Evolutionary conservation across 2,113 vertebrate genomes (phyloP).

Genomic region (Nannobrachium achirus): DNA sequence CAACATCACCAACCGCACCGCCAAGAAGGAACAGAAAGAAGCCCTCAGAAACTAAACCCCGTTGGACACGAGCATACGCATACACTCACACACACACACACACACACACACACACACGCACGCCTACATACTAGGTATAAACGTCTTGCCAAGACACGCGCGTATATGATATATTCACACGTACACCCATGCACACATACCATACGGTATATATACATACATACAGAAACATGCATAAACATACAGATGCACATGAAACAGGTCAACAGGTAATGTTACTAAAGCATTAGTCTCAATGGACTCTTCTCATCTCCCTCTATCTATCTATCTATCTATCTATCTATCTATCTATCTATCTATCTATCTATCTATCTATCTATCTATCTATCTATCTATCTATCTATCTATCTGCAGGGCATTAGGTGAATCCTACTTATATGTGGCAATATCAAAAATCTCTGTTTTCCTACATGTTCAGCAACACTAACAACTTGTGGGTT

Average conservation of each 20-base stretch:
- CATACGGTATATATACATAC: constrained; percentile 7
- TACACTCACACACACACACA: not conserved
- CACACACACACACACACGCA: not conserved
- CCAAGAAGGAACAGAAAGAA: constrained; percentile 97
- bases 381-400: constrained; percentile 5
- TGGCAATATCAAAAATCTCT: constrained; percentile 99
- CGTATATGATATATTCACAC: constrained; percentile 1
- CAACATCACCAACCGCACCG: constrained; percentile 99
- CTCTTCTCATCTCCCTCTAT: constrained; percentile 83
- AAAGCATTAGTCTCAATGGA: constrained; percentile 92
- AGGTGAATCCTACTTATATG: constrained; percentile 99
- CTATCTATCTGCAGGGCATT: constrained; percentile 97
- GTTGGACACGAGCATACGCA: constrained; percentile 9
- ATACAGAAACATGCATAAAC: constrained; percentile 19
- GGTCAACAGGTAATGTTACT: constrained; percentile 73
- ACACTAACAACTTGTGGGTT: constrained; percentile 84
- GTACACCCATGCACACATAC: not conserved
- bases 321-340: constrained; percentile 6
- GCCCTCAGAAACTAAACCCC: constrained; percentile 92
- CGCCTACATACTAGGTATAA: not conserved
- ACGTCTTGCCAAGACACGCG: too few relatives aligned
- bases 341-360: constrained; percentile 78
- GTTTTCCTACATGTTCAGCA: constrained; percentile 86
- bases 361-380: not conserved
- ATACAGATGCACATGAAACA: constrained; percentile 51